Percentiles rank a stretch among this genome's conserved stretches.
Evolutionary conservation across 2,113 vertebrate genomes (phyloP).

Genomic region (Nyctereutes procyonoides): DNA sequence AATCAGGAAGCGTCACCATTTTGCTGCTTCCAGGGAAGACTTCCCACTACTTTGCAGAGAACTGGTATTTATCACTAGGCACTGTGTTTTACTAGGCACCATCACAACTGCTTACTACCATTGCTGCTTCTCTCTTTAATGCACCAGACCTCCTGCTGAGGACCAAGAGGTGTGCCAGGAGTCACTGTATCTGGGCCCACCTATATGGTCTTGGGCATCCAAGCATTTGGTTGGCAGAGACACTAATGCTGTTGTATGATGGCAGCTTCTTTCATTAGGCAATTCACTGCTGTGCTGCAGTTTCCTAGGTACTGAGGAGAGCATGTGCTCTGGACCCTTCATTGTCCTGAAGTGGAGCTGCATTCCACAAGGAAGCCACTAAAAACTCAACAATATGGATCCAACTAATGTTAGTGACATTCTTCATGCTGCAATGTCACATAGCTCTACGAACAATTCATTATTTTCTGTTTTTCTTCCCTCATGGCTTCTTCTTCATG

Average conservation of each 20-base stretch:
- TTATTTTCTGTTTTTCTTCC: background rate
- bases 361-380: background rate
- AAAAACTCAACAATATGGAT: background rate
- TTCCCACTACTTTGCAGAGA: background rate
- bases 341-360: background rate
- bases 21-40: background rate
- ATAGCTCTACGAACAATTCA: background rate
- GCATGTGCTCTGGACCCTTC: background rate
- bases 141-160: background rate
- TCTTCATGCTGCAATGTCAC: fast-evolving
- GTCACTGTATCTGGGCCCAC: background rate
- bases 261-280: background rate
- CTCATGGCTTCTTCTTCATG: background rate
- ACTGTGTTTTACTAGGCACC: background rate
- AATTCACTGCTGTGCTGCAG: background rate
- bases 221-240: background rate
- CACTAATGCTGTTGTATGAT: background rate
- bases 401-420: background rate
- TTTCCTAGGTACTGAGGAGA: background rate
- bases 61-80: background rate
- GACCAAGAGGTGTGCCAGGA: no score
- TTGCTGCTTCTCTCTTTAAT: background rate
- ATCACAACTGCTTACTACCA: background rate
- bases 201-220: fast-evolving
- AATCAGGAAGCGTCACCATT: background rate